phyloP scores from a whole-genome alignment of 2,113 vertebrate genomes.

The Hydropotes inermis region DNA sequence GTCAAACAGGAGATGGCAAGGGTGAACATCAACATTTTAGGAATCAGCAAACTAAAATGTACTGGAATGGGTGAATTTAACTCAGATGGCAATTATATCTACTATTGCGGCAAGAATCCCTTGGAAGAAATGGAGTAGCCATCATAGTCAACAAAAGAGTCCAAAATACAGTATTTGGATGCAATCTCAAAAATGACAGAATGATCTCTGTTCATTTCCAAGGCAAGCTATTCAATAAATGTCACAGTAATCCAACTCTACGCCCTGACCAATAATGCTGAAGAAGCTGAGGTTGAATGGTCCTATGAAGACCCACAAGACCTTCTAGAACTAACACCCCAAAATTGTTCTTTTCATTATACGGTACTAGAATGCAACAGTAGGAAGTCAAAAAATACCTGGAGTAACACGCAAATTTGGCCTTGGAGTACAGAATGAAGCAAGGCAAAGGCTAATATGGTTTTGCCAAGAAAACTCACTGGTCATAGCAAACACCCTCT shows the following conservation, averaged over 20 bases:
- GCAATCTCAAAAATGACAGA: not conserved
- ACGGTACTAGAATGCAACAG: not conserved
- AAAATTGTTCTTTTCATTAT: not conserved
- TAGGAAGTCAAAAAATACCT: not conserved
- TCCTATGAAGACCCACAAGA: not conserved
- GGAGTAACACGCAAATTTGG: not conserved
- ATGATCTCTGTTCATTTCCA: not conserved
- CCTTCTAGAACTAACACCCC: not conserved
- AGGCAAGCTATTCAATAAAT: not conserved
- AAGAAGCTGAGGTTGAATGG: not conserved
- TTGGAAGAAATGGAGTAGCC: not conserved
- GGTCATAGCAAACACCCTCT: not conserved
- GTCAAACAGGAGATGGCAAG: not conserved
- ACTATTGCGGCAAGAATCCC: not conserved
- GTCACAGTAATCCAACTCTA: not conserved
- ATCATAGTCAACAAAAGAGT: not conserved
- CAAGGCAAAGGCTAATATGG: not conserved
- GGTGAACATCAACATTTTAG: not conserved
- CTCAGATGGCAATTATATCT: not conserved
- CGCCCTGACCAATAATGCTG: not conserved
- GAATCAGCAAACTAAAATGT: not conserved
- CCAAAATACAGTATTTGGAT: not conserved
- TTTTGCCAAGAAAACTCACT: not conserved
- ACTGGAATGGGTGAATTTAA: not conserved
- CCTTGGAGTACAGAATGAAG: not conserved